phyloP scores from a whole-genome alignment of 2,797 vertebrate genomes.

The Pseudopleuronectes americanus region DNA sequence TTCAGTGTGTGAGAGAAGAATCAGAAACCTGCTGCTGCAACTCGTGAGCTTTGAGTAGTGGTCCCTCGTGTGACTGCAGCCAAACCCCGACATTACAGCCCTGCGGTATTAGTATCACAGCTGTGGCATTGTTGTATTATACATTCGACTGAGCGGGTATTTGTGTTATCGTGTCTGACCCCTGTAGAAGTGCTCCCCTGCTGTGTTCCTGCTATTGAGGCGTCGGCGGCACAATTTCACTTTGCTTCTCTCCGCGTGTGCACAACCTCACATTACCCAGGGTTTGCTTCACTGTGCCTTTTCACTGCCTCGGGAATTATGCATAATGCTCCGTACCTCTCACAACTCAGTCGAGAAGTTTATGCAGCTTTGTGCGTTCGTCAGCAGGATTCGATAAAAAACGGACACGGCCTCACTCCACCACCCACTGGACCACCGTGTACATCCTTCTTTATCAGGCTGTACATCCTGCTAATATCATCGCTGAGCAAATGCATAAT shows the following conservation, averaged over 20 bases:
- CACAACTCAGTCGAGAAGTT: slow-evolving; percentile 43
- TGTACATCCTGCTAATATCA: not conserved
- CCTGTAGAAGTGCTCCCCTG: slow-evolving; percentile 46
- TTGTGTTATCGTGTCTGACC: slow-evolving; percentile 49
- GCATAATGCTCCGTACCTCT: slow-evolving; percentile 40
- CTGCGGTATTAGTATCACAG: slow-evolving; percentile 30
- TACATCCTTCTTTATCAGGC: slow-evolving; percentile 17
- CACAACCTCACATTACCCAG: slow-evolving; percentile 23
- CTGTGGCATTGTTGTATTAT: slow-evolving; percentile 51
- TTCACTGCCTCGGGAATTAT: slow-evolving; percentile 62
- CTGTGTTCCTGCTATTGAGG: slow-evolving; percentile 38
- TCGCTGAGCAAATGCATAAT: slow-evolving; percentile 19
- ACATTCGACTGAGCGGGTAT: slow-evolving; percentile 37
- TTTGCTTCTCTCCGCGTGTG: not conserved
- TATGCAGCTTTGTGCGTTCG: slow-evolving; percentile 48
- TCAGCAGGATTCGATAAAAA: slow-evolving; percentile 38
- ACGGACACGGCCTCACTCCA: slow-evolving; percentile 11
- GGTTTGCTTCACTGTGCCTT: slow-evolving; percentile 46
- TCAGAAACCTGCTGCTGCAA: not conserved
- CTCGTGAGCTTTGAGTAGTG: slow-evolving; percentile 8
- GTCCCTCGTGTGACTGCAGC: slow-evolving; percentile 24
- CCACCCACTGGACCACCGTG: not conserved
- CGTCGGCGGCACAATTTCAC: slow-evolving; percentile 43
- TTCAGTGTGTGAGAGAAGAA: too few species aligned
- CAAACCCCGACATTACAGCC: slow-evolving; percentile 8